These are phyloP conservation scores for Onchidella celtica DNA, from an alignment of 2,888 invertebrate species.

Conservation along the genomic window DNA sequence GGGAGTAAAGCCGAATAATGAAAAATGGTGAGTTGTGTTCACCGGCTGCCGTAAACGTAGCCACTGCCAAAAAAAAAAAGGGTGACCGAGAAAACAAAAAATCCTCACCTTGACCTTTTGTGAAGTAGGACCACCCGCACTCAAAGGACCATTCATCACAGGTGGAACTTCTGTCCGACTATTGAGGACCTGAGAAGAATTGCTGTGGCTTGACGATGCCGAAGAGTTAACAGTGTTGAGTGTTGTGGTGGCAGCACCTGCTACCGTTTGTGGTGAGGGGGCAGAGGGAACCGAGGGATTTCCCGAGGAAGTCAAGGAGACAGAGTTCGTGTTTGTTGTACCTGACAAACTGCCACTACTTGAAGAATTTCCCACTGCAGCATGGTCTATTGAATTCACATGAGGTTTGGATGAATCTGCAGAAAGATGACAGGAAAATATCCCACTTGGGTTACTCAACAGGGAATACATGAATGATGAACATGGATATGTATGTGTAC, in stretches of 20 bases:
- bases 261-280: conserved; percentile 80
- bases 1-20: too few relatives aligned
- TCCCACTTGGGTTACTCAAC: too few relatives aligned
- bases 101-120: conserved; percentile 42
- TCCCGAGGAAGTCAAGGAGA: conserved; percentile 77
- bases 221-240: conserved; percentile 63
- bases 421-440: conserved; percentile 51
- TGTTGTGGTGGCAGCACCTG: conserved; percentile 56
- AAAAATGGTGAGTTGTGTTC: too few relatives aligned
- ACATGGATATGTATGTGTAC: too few relatives aligned
- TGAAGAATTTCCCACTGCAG: conserved; percentile 72
- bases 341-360: conserved; percentile 74
- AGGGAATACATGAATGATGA: too few relatives aligned
- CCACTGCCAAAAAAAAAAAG: too few relatives aligned
- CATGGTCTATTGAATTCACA: conserved; percentile 75
- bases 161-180: conserved; percentile 64
- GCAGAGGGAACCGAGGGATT: conserved; percentile 82
- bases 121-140: conserved; percentile 64
- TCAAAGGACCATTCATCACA: conserved; percentile 82
- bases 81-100: too few relatives aligned
- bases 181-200: conserved; percentile 55
- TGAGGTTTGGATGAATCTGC: conserved; percentile 72
- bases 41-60: too few relatives aligned
- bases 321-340: conserved; percentile 66
- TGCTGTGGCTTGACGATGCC: conserved; percentile 57